Conservation (phyloP, 2,797 vertebrate species). For the Betta splendens region DNA sequence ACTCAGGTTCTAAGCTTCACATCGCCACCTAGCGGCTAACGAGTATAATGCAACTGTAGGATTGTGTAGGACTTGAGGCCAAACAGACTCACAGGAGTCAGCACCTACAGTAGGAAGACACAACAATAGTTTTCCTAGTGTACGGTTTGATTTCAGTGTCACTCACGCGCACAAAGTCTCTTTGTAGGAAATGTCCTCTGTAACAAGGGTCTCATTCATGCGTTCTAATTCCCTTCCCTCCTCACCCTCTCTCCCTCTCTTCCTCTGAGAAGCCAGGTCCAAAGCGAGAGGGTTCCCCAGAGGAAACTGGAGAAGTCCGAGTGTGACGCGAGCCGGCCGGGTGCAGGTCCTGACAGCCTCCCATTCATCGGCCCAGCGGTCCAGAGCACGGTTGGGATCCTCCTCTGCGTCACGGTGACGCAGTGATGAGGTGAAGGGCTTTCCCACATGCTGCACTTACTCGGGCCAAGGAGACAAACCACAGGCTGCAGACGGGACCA, state of each 20-base stretch:
- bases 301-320: constrained; percentile 58
- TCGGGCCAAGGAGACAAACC: constrained; percentile 2
- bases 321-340: constrained; percentile 51
- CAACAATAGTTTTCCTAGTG: neutral
- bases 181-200: constrained; percentile 15
- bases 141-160: constrained; percentile 8
- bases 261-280: constrained; percentile 12
- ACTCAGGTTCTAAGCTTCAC: constrained; percentile 8
- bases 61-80: neutral
- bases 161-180: constrained; percentile 17
- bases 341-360: constrained; percentile 18
- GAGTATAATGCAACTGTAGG: neutral
- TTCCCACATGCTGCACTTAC: constrained; percentile 55
- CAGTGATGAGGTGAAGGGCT: constrained; percentile 44
- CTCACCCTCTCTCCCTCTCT: constrained; percentile 7
- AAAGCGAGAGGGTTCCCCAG: constrained; percentile 43
- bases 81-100: neutral
- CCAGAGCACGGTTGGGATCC: constrained; percentile 38
- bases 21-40: constrained; percentile 44
- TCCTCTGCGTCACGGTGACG: constrained; percentile 64
- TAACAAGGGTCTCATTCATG: constrained; percentile 66
- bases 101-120: neutral
- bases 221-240: constrained; percentile 22
- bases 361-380: constrained; percentile 25
- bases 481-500: neutral